These are phyloP conservation scores for Patagioenas fasciata DNA, from an alignment of 2,113 vertebrate genomes.

Conservation along the genomic window DNA sequence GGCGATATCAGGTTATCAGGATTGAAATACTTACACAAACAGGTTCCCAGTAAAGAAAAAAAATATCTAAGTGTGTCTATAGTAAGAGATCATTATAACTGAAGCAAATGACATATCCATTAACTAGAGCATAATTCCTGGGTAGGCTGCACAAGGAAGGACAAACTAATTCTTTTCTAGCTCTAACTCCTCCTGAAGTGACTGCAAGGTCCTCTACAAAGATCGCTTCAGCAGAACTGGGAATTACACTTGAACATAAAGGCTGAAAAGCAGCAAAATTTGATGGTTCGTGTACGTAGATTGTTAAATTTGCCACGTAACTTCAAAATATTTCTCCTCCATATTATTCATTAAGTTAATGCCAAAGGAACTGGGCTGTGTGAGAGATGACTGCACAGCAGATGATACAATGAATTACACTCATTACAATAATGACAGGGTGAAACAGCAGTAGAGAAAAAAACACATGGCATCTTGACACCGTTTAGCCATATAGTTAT, in stretches of 20 bases:
- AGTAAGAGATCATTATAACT: neutral
- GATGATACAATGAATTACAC: neutral
- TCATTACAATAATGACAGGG: neutral
- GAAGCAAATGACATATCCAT: neutral
- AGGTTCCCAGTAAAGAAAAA: neutral
- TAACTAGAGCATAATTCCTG: neutral
- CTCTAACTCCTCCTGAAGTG: neutral
- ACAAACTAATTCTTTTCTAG: neutral
- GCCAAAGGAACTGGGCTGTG: neutral
- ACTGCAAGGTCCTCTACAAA: neutral
- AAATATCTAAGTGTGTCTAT: neutral
- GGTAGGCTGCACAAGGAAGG: neutral
- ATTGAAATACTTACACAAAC: neutral
- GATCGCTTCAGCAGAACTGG: neutral
- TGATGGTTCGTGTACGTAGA: neutral
- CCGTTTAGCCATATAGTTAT: neutral
- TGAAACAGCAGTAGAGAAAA: neutral
- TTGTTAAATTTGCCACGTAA: fast-evolving
- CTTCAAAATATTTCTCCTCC: neutral
- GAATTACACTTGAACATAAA: neutral
- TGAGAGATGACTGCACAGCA: neutral
- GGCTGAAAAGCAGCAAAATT: neutral
- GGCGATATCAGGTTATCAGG: neutral
- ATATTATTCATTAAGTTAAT: neutral
- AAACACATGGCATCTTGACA: neutral